Conservation (phyloP, 2,888 invertebrate species). For the Ochropleura plecta region DNA sequence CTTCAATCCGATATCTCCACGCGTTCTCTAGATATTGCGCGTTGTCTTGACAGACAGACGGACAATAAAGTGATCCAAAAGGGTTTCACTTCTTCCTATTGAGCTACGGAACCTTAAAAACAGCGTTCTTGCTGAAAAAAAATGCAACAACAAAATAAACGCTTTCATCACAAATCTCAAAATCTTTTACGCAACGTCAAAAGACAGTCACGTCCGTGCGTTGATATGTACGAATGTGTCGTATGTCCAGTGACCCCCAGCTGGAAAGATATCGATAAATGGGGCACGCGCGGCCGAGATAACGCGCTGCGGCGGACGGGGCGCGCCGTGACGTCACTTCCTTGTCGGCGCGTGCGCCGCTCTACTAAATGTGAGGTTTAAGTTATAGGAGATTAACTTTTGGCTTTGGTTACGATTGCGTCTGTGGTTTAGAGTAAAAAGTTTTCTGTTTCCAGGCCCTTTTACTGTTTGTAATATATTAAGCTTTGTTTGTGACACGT, state of each 20-base stretch:
- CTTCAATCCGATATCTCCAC: no score
- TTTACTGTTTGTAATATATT: neutral
- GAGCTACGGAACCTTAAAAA: neutral
- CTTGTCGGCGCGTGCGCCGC: conserved; percentile 82
- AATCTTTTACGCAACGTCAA: conserved; percentile 40
- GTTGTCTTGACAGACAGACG: no score
- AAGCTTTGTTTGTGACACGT: neutral
- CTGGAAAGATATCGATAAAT: conserved; percentile 78
- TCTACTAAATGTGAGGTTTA: conserved; percentile 62
- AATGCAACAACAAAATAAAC: conserved; percentile 7
- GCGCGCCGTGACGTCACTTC: conserved; percentile 84
- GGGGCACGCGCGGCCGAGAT: conserved; percentile 78
- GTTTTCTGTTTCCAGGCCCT: neutral
- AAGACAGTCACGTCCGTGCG: conserved; percentile 48
- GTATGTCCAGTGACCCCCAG: conserved; percentile 66
- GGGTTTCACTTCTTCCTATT: no score
- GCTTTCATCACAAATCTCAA: conserved; percentile 31
- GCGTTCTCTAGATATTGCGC: no score
- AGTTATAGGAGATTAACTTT: conserved; percentile 38
- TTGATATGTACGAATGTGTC: conserved; percentile 57
- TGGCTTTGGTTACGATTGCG: neutral
- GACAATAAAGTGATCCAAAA: no score
- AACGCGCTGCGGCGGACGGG: conserved; percentile 76
- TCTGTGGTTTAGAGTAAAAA: neutral
- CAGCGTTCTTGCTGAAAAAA: neutral